phyloP scores from a whole-genome alignment of 2,888 invertebrate genomes.

The Caenorhabditis sinica region DNA sequence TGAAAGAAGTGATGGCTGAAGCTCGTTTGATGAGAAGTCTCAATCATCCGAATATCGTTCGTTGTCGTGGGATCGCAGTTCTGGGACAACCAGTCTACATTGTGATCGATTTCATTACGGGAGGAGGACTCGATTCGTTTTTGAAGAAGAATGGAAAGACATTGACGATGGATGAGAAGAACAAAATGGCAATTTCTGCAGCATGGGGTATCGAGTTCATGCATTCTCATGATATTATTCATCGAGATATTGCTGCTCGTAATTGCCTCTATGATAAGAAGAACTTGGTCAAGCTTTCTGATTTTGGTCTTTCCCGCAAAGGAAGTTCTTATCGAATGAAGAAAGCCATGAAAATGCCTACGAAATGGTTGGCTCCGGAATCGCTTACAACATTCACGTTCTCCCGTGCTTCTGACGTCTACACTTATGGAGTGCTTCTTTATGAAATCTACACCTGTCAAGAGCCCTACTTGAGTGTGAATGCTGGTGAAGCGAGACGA shows the following conservation, averaged over 20 bases:
- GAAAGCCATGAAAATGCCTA: constrained; percentile 61
- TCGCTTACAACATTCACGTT: constrained; percentile 56
- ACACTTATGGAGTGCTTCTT: constrained; percentile 62
- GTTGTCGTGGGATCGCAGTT: constrained; percentile 84
- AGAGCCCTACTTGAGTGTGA: constrained; percentile 42
- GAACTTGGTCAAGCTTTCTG: constrained; percentile 69
- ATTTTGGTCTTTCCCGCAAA: constrained; percentile 71
- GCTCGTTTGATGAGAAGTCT: constrained; percentile 67
- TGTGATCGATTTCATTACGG: constrained; percentile 63
- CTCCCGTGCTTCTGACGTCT: constrained; percentile 62
- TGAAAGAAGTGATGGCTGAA: constrained; percentile 69
- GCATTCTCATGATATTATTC: constrained; percentile 69
- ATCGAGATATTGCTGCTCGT: constrained; percentile 72
- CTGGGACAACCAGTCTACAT: constrained; percentile 90
- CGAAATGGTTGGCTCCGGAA: constrained; percentile 66
- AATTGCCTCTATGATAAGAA: constrained; percentile 70
- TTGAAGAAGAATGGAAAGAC: constrained; percentile 47
- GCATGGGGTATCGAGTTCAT: constrained; percentile 74
- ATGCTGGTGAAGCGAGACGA: constrained; percentile 36
- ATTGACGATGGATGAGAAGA: constrained; percentile 50
- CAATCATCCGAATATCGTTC: constrained; percentile 71
- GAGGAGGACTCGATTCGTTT: constrained; percentile 61
- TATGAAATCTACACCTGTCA: constrained; percentile 63
- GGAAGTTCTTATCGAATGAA: constrained; percentile 55
- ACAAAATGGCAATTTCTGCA: constrained; percentile 66